Evolutionary conservation across 2,113 vertebrate genomes (phyloP).

Genomic region (Rhinolophus ferrumequinum): DNA sequence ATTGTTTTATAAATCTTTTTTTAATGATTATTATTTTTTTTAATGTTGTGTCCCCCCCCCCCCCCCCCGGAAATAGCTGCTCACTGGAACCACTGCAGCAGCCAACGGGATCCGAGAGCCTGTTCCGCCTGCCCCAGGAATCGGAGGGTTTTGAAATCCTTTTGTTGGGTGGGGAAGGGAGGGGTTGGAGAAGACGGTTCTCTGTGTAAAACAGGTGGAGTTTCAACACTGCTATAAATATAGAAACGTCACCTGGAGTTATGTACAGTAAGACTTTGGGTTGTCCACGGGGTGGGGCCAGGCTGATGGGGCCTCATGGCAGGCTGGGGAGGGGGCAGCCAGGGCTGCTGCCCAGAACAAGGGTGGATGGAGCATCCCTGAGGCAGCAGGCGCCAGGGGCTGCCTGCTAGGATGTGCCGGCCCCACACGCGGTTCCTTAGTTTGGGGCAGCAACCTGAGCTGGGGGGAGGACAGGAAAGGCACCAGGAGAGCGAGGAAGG

Average conservation of each 20-base stretch:
- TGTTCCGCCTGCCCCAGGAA: conserved; percentile 85
- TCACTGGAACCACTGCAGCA: conserved; percentile 93
- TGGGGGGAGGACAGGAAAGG: neutral
- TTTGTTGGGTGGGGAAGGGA: conserved; percentile 71
- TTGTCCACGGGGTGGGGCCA: conserved; percentile 76
- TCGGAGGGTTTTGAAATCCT: conserved; percentile 81
- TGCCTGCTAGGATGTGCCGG: conserved; percentile 82
- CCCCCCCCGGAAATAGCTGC: conserved; percentile 87
- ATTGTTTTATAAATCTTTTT: conserved; percentile 85
- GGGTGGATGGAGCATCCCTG: conserved; percentile 83
- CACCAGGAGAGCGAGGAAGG: neutral
- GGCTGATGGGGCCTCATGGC: conserved; percentile 60
- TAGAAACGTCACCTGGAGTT: conserved; percentile 82
- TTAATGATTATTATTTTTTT: conserved; percentile 83
- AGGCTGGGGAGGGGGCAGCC: conserved; percentile 51
- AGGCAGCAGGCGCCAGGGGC: conserved; percentile 80
- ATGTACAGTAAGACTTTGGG: conserved; percentile 88
- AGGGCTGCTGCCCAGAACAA: conserved; percentile 72
- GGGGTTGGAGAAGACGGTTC: conserved; percentile 48
- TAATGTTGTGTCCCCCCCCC: neutral
- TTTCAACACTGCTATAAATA: conserved; percentile 82
- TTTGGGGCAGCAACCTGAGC: conserved; percentile 62
- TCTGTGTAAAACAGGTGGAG: conserved; percentile 75
- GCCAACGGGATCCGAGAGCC: conserved; percentile 93
- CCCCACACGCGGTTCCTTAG: conserved; percentile 79